Evolutionary conservation across 2,888 invertebrate genomes (phyloP), one percentile per base, ranked within the genome.

Genomic region (Mechanitis mazaeus): DNA sequence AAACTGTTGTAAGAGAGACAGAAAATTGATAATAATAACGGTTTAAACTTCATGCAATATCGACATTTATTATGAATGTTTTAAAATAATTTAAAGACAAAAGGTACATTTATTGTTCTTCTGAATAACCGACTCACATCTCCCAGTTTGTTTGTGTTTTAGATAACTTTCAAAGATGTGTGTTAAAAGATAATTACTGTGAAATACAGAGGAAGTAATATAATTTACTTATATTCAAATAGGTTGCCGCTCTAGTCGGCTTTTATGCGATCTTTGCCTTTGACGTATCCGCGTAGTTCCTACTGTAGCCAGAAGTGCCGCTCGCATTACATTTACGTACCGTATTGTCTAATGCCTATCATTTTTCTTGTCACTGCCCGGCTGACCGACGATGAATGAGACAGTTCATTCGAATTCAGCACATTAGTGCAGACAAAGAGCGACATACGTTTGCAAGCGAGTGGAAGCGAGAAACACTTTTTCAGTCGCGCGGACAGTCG

Each of bases 321-420:
- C 74, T 77, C 75, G 67, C 56, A 55, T 63, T 58, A 56, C 58
- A 47, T 60, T 68, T 60, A 74, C 75, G 76, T 77, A 77, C 75
- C 76, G 77, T 75, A 83, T 83, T 84, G 85, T 85, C 81, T 86
- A 84, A 85, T 80, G 77, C 11, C 50, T 50, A 31, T 9, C 7
- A 50, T 50, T 50, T 73, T 76, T 75, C 69, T 72, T 74, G 73
- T 63, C 66, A 64, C 60, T 65, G 72, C 67, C 76, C 75, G 72
- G 70, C 84, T 11, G 42, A 7, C 42, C 42, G 42, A 9, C 42
- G 76, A 84, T 88, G 86, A 88, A 88, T 89, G 86, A 83, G 80
- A 75, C 83, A 83, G 84, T 84, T 83, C 82, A 85, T 76, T 78
- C 76, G 76, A 75, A 77, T 74, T 71, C 78, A 78, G 78, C 77